A percentile compares a stretch with the other conserved stretches of the same genome.
Conservation (phyloP, 1,140 invertebrate species). For the Hypsibius dujardini region DNA sequence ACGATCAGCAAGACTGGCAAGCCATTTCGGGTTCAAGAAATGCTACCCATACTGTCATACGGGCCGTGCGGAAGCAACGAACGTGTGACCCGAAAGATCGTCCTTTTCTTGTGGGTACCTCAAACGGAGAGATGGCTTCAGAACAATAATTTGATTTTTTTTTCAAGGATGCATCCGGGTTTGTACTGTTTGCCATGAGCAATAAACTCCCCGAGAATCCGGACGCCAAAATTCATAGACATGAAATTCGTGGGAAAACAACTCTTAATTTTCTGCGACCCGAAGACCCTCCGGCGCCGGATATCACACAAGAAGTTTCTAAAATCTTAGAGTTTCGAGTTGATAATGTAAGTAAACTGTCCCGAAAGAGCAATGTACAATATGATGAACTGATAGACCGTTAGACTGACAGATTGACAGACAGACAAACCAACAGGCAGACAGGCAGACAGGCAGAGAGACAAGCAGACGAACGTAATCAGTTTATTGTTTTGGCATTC, state of each 20-base stretch:
- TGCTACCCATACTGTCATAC: background rate
- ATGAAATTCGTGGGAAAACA: background rate
- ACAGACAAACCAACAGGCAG: too few relatives aligned
- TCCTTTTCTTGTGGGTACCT: background rate
- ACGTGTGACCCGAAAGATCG: slow-evolving; percentile 1
- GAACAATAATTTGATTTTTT: too few relatives aligned
- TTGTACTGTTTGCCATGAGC: too few relatives aligned
- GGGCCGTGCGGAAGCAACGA: background rate
- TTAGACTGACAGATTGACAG: too few relatives aligned
- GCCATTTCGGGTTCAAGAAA: background rate
- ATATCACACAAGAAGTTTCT: background rate
- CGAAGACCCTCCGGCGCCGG: background rate
- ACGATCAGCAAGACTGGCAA: slow-evolving; percentile 5
- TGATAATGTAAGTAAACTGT: background rate
- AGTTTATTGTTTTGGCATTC: too few relatives aligned
- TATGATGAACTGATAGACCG: too few relatives aligned
- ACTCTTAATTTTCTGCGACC: background rate
- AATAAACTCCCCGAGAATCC: too few relatives aligned
- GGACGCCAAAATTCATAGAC: background rate
- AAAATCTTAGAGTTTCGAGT: slow-evolving; percentile 5
- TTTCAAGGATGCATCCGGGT: too few relatives aligned
- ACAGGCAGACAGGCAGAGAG: too few relatives aligned
- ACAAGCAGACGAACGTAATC: too few relatives aligned
- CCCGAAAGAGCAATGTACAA: too few relatives aligned
- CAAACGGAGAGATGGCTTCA: too few relatives aligned